Evolutionary conservation across 2,888 invertebrate genomes (phyloP).

Genomic region (Tanypteryx hageni): DNA sequence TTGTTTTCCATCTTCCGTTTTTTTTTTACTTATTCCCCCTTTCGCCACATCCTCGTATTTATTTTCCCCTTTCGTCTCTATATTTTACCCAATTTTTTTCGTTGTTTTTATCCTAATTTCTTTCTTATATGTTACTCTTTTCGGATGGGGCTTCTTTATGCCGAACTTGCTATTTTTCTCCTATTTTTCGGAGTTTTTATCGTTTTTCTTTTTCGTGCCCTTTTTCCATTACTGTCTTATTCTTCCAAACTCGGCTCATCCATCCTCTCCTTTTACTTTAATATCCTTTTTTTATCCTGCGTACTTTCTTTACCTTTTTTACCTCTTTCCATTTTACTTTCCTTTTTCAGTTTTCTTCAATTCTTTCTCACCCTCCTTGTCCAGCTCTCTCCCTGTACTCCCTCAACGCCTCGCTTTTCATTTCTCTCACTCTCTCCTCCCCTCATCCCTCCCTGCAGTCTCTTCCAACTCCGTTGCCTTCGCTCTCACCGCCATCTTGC

Average conservation of each 20-base stretch:
- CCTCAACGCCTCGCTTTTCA: not conserved
- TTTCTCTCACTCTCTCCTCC: not conserved
- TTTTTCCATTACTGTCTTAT: not conserved
- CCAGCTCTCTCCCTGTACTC: not conserved
- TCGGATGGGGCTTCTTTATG: no score
- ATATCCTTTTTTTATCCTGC: not conserved
- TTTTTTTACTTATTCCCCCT: not conserved
- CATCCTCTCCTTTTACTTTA: not conserved
- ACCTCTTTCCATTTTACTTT: not conserved
- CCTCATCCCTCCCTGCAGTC: not conserved
- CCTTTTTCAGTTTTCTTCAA: not conserved
- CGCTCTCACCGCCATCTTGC: not conserved
- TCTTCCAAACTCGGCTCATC: not conserved
- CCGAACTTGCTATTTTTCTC: no score
- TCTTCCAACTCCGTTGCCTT: no score
- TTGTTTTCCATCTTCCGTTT: not conserved
- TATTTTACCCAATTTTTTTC: not conserved
- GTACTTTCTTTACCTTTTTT: not conserved
- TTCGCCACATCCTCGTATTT: not conserved
- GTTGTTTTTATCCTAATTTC: not conserved
- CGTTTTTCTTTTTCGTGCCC: not conserved
- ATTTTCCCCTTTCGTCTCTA: not conserved
- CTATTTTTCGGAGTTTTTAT: no score
- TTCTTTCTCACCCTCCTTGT: not conserved
- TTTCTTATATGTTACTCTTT: no score